phyloP scores from a whole-genome alignment of 2,797 vertebrate species.

The Rhinogobio ventralis region DNA sequence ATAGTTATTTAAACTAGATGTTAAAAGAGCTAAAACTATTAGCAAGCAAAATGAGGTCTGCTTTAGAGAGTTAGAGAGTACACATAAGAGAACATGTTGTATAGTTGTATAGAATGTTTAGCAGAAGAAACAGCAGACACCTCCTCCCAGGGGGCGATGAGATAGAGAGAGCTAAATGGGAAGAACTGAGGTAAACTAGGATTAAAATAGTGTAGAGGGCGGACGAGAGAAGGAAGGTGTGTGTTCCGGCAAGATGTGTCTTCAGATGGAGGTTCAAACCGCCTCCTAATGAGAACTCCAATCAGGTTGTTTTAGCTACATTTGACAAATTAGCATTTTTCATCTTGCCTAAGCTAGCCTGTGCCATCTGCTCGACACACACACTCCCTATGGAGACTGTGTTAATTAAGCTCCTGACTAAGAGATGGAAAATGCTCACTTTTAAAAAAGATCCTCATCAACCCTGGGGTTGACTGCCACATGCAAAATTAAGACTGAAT shows the following conservation, averaged over 20 bases:
- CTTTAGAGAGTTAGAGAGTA: background rate
- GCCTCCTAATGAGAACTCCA: constrained; percentile 66
- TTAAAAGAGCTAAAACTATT: background rate
- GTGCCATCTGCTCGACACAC: constrained; percentile 67
- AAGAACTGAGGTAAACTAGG: constrained; percentile 31
- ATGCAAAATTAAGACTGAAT: constrained; percentile 25
- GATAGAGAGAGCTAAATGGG: constrained; percentile 17
- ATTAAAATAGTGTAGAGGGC: constrained; percentile 53
- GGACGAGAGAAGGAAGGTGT: constrained; percentile 55
- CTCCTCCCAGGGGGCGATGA: constrained; percentile 19
- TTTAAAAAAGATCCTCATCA: constrained; percentile 65
- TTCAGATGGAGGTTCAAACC: constrained; percentile 64
- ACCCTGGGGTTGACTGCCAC: constrained; percentile 57
- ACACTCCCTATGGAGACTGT: constrained; percentile 61
- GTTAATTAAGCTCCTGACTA: constrained; percentile 69
- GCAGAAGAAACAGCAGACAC: constrained; percentile 27
- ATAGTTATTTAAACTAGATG: background rate
- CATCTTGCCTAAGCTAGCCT: constrained; percentile 63
- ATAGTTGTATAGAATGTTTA: constrained; percentile 24
- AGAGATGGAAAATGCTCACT: constrained; percentile 60
- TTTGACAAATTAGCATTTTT: constrained; percentile 73
- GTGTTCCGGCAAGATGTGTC: constrained; percentile 58
- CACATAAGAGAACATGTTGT: constrained; percentile 10
- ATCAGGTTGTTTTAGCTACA: constrained; percentile 70
- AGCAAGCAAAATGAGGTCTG: background rate